phyloP scores from a whole-genome alignment of 1,140 invertebrate genomes.

The Drosophila miranda region DNA sequence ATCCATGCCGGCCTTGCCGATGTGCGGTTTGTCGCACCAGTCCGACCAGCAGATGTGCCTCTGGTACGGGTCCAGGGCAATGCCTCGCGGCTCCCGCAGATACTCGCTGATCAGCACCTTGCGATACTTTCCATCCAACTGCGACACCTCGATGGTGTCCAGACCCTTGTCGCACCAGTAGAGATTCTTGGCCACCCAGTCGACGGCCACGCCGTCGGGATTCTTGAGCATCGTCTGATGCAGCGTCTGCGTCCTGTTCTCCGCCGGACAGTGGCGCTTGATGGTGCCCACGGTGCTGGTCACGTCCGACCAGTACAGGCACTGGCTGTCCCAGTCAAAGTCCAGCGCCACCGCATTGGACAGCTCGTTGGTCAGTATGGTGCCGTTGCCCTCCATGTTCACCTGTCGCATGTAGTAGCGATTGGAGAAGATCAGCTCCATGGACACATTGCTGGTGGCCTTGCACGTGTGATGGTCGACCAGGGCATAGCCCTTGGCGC shows the following conservation, averaged over 20 bases:
- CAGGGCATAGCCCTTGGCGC: slow-evolving; percentile 89
- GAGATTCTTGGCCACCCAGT: slow-evolving; percentile 92
- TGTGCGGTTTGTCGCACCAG: slow-evolving; percentile 91
- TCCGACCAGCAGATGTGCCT: slow-evolving; percentile 93
- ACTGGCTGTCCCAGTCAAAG: slow-evolving; percentile 89
- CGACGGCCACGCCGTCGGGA: slow-evolving; percentile 91
- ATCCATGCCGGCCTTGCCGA: slow-evolving; percentile 92
- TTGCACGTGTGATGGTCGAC: slow-evolving; percentile 88
- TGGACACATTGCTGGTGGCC: slow-evolving; percentile 85
- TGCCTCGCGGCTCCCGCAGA: slow-evolving; percentile 91
- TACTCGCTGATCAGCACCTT: slow-evolving; percentile 88
- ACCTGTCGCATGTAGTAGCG: slow-evolving; percentile 91
- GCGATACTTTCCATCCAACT: slow-evolving; percentile 89
- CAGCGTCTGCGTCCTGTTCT: slow-evolving; percentile 82
- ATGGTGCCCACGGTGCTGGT: slow-evolving; percentile 89
- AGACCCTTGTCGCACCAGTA: slow-evolving; percentile 92
- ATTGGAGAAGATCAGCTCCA: slow-evolving; percentile 88
- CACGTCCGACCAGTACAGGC: slow-evolving; percentile 94
- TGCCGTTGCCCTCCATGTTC: slow-evolving; percentile 83
- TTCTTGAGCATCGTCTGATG: slow-evolving; percentile 89
- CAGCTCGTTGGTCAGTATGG: slow-evolving; percentile 88
- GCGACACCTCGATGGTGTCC: slow-evolving; percentile 92
- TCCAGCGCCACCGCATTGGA: slow-evolving; percentile 94
- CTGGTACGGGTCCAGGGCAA: slow-evolving; percentile 90
- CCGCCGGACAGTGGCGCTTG: slow-evolving; percentile 85